Base-by-base conservation (phyloP, 2,113 vertebrate species). In the Neopipo cinnamomea region DNA sequence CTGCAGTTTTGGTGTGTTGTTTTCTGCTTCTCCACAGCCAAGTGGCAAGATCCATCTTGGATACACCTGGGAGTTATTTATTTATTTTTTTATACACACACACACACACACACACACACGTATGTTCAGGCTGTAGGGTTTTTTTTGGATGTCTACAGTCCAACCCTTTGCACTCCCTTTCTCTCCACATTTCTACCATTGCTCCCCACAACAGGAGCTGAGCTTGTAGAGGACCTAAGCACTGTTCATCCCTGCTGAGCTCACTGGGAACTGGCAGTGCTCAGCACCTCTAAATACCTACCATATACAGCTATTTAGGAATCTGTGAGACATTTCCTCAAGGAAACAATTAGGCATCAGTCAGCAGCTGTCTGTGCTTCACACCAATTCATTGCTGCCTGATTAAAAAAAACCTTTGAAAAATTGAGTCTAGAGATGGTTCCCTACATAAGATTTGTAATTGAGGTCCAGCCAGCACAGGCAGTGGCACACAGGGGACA, bases 1-100 rank as follows among this genome's bases (percentile, higher is more conserved):
- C 96, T 94, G 92, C 52, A 21, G 86, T 52, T 92, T 88, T 68
- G 39, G 67, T 84, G 67, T 88, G 67, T 81, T 94, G 93, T 89
- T 97, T 97, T 89, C 85, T 87, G 77, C 95, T 95, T 94, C 96
- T 91, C 75, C 62, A 72, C 62, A 90, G 93, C 59, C 84, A 91
- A 77, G 68, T 58, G 89, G 91, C 74, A 92, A 49, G 41, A n/a
- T 65, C 56, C 14, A 35, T 88, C 65, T 74, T 95, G 93, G 68
- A 90, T 20, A 22, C 14, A 73, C 74, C 61, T 75, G 12, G 33
- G 22, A 86, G 49, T 46, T 96, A 63, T 27, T 62, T 21, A 31
- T 66, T 37, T 93, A 41, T 78, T 42, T 79, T 78, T 42, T 79
- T 82, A 22, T 50, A 44, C 17, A 23, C 35, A 42, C 14, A 21